Percentiles rank a stretch among this genome's conserved stretches.
Conservation (phyloP, 2,797 vertebrate species). For the Phrynocephalus guinanensis region DNA sequence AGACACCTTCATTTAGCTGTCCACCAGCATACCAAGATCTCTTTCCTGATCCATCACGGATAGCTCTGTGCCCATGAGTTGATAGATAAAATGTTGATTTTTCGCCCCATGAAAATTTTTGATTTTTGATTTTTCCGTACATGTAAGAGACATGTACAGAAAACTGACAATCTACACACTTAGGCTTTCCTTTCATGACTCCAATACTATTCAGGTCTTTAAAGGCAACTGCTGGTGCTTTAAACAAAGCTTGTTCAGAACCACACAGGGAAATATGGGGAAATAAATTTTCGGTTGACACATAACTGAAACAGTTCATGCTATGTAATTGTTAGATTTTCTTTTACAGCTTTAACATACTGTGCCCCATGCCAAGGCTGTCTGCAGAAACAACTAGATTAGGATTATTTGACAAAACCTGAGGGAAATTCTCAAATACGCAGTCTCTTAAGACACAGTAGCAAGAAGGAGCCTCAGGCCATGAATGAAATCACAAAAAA, state of each 20-base stretch:
- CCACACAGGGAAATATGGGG: not conserved
- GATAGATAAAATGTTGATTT: too few relatives aligned
- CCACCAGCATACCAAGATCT: too few relatives aligned
- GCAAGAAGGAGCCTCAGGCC: not conserved
- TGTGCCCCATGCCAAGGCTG: not conserved
- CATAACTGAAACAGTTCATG: not conserved
- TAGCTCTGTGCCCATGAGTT: too few relatives aligned
- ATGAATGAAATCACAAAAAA: not conserved
- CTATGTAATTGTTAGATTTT: not conserved
- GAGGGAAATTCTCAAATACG: not conserved
- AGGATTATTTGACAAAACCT: not conserved
- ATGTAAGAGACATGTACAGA: too few relatives aligned
- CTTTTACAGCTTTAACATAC: not conserved
- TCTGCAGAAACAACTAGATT: not conserved
- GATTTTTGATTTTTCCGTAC: too few relatives aligned
- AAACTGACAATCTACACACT: not conserved
- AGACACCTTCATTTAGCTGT: too few relatives aligned
- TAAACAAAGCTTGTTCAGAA: not conserved
- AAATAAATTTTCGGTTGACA: not conserved
- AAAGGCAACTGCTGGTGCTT: not conserved
- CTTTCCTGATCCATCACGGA: too few relatives aligned
- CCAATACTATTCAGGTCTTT: not conserved
- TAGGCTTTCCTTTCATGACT: not conserved
- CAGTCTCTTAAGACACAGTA: not conserved
- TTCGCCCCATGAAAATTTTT: too few relatives aligned